Evolutionary conservation across 2,888 invertebrate genomes (phyloP), one percentile per base, ranked within the genome.

Genomic region (Machimus atricapillus): DNA sequence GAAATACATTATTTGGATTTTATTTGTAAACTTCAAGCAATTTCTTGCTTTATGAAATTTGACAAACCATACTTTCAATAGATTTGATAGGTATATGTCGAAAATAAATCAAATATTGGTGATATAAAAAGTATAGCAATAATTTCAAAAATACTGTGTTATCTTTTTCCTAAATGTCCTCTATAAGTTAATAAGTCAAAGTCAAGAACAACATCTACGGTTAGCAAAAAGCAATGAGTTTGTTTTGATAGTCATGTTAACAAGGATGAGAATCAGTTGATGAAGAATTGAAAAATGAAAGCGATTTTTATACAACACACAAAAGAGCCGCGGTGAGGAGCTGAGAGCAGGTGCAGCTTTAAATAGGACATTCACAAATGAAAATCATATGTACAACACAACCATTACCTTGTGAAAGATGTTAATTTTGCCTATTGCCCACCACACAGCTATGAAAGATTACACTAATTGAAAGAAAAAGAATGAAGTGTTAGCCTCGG

Each of bases 341-440:
- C 23, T 66, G 66, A 66, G 66, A 66, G 66, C 66, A 66, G 12
- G 23, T 76, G 76, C 40, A 78, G 37, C 43, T 43, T 81, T 34
- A 56, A 31, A 56, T 16, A 56, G 81, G 27, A 56, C 52, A 81
- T 31, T 52, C 56, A 56, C 12, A 56, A 56, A 81, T 31, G 81
- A 81, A 34, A 34, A 81, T 56, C 66, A 66, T 58, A 52, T 56
- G 81, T 37, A 31, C 52, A 27, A 56, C 52, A 31, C 52, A 27
- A 56, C 52, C 56, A 81, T 81, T 81, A 81, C 81, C 81, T 81
- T 81, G 52, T 58, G 27, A 56, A 27, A 66, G 81, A n/a, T 81
- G 81, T 81, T 81, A 81, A 52, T 81, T 46, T 56, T 81, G 31
- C 40, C n/a, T 79, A 79, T 79, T 34, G 81, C 81, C 81, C 81